Evolutionary conservation across 2,797 vertebrate genomes (phyloP).

Genomic region (Gambusia yucatana): DNA sequence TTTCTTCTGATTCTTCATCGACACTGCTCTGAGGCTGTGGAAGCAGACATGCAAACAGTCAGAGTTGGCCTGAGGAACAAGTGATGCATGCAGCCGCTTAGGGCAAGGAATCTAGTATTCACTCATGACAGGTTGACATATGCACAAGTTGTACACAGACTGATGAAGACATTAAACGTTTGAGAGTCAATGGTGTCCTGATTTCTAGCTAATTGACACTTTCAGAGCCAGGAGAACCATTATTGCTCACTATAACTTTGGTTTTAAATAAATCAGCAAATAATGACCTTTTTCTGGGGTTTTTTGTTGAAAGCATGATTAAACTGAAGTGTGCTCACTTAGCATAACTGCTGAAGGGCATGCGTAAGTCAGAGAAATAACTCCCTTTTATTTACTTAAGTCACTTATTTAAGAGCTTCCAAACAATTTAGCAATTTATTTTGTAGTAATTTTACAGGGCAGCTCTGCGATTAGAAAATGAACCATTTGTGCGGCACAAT

Average conservation of each 20-base stretch:
- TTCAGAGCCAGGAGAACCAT: background rate
- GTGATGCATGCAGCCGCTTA: too few species aligned
- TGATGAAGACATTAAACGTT: background rate
- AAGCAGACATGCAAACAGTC: background rate
- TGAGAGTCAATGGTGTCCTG: background rate
- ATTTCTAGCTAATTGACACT: background rate
- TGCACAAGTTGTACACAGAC: background rate
- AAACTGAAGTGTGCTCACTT: background rate
- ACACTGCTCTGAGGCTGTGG: conserved; percentile 66
- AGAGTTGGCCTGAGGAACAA: background rate
- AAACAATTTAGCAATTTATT: background rate
- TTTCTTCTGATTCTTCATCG: conserved; percentile 92
- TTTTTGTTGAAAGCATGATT: background rate
- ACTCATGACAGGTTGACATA: background rate
- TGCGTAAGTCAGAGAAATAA: background rate
- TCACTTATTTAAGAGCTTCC: background rate
- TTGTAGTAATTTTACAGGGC: background rate
- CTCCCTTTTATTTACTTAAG: background rate
- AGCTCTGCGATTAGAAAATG: background rate
- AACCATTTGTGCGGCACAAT: background rate
- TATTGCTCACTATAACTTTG: background rate
- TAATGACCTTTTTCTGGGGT: background rate
- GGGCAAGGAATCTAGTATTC: background rate
- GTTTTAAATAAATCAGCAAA: background rate
- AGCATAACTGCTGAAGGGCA: background rate